A percentile compares a stretch with the other conserved stretches of the same genome.
phyloP scores from a whole-genome alignment of 1,140 invertebrate species.

The Oreohelix idahoensis region DNA sequence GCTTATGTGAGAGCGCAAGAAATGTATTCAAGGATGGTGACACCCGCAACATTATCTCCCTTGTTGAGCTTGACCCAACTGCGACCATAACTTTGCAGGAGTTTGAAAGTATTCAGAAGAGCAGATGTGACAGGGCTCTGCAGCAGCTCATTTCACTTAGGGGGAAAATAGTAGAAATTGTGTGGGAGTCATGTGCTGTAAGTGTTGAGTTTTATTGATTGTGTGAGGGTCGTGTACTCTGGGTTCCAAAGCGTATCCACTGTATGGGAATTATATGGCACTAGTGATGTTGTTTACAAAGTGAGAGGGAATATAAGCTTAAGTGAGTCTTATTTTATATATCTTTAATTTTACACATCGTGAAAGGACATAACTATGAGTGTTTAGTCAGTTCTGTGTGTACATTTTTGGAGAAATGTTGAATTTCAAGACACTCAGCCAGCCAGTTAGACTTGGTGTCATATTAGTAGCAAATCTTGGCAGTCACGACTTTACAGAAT shows the following conservation, averaged over 20 bases:
- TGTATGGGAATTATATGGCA: too few relatives aligned
- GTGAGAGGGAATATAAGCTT: too few relatives aligned
- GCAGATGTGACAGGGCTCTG: conserved; percentile 57
- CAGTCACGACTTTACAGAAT: too few relatives aligned
- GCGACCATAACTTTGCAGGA: conserved; percentile 63
- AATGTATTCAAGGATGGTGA: conserved; percentile 58
- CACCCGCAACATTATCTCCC: conserved; percentile 56
- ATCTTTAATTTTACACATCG: not conserved
- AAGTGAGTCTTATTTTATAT: not conserved
- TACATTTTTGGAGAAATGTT: too few relatives aligned
- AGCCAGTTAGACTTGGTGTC: too few relatives aligned
- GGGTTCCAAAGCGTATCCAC: too few relatives aligned
- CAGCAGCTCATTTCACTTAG: conserved; percentile 60
- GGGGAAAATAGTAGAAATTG: conserved; percentile 67
- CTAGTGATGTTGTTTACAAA: too few relatives aligned
- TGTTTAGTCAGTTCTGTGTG: too few relatives aligned
- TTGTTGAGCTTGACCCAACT: conserved; percentile 62
- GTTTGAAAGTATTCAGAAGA: conserved; percentile 63
- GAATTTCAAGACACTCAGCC: too few relatives aligned
- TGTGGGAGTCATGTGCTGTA: conserved; percentile 71
- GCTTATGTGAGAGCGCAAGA: conserved; percentile 68
- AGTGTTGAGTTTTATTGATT: conserved; percentile 41
- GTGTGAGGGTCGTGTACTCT: too few relatives aligned
- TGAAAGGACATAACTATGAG: too few relatives aligned
- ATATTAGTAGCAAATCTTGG: too few relatives aligned